Percentiles rank a stretch among this genome's conserved stretches.
These are phyloP conservation scores for Caradrina clavipalpis DNA, from an alignment of 2,888 invertebrate genomes.

Conservation along the genomic window DNA sequence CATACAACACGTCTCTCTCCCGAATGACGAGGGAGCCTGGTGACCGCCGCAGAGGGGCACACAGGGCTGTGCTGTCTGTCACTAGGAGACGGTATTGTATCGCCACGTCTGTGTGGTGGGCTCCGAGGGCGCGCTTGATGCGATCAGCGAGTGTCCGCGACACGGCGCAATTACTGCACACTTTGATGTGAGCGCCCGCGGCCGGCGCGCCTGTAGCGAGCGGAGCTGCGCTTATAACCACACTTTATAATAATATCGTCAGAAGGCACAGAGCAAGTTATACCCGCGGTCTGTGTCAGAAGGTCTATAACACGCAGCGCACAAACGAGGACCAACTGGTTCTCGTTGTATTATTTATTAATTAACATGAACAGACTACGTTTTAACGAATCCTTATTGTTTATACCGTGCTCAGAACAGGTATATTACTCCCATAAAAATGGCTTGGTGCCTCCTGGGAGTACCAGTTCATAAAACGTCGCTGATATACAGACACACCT, in stretches of 20 bases:
- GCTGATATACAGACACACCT: too few relatives aligned
- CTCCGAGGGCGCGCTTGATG: slow-evolving; percentile 45
- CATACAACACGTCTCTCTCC: slow-evolving; percentile 26
- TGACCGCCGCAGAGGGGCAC: slow-evolving; percentile 8
- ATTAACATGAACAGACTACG: too few relatives aligned
- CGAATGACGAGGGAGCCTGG: slow-evolving; percentile 12
- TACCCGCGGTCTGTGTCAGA: neutral
- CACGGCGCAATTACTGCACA: slow-evolving; percentile 60
- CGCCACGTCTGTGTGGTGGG: slow-evolving; percentile 16
- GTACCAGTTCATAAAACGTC: too few relatives aligned
- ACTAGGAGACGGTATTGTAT: neutral
- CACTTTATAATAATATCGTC: slow-evolving; percentile 25
- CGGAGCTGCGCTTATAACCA: slow-evolving; percentile 17
- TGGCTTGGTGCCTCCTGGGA: too few relatives aligned
- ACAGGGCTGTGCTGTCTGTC: slow-evolving; percentile 1
- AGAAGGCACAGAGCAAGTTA: neutral
- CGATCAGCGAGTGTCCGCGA: slow-evolving; percentile 43
- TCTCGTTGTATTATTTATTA: neutral
- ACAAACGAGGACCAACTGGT: neutral
- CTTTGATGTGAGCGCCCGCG: slow-evolving; percentile 60
- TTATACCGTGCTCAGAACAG: too few relatives aligned
- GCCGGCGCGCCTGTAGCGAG: slow-evolving; percentile 27
- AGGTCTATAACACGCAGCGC: neutral
- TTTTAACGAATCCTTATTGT: too few relatives aligned
- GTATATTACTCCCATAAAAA: too few relatives aligned